Evolutionary conservation across 2,888 invertebrate species (phyloP).

Genomic region (Mimachlamys varia): DNA sequence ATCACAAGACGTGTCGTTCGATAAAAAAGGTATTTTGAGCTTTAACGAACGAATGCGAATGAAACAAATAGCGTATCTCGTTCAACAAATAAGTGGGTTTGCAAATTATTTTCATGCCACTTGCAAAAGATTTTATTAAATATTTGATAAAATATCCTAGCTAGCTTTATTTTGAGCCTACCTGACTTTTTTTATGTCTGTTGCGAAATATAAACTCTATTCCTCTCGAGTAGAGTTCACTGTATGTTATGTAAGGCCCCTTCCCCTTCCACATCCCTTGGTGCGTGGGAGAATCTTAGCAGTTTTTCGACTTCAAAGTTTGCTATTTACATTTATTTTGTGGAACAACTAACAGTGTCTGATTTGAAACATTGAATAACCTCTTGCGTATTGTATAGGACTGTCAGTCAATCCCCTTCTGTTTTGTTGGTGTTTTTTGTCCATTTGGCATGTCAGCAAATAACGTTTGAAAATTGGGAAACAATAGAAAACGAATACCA

Average conservation of each 20-base stretch:
- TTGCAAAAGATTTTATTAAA: constrained; percentile 33
- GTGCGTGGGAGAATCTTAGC: background rate
- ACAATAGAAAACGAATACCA: no score
- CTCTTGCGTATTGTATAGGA: no score
- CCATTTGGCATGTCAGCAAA: no score
- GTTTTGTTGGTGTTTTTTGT: no score
- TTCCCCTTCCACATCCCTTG: background rate
- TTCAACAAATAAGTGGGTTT: background rate
- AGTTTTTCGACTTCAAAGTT: no score
- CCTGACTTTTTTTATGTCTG: constrained; percentile 8
- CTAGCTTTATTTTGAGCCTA: constrained; percentile 26
- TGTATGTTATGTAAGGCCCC: background rate
- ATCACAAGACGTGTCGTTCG: constrained; percentile 7
- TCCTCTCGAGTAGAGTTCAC: background rate
- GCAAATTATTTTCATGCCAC: background rate
- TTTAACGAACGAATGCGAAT: background rate
- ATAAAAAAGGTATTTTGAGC: constrained; percentile 26
- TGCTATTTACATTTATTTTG: no score
- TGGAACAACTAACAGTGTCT: no score
- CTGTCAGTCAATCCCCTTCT: no score
- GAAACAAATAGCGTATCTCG: background rate
- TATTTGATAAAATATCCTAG: background rate
- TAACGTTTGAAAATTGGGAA: no score
- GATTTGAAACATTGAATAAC: no score
- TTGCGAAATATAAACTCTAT: background rate